A percentile compares a stretch with the other conserved stretches of the same genome.
These are phyloP conservation scores for Syndactyla subalaris DNA, from an alignment of 2,797 vertebrate species.

Conservation along the genomic window DNA sequence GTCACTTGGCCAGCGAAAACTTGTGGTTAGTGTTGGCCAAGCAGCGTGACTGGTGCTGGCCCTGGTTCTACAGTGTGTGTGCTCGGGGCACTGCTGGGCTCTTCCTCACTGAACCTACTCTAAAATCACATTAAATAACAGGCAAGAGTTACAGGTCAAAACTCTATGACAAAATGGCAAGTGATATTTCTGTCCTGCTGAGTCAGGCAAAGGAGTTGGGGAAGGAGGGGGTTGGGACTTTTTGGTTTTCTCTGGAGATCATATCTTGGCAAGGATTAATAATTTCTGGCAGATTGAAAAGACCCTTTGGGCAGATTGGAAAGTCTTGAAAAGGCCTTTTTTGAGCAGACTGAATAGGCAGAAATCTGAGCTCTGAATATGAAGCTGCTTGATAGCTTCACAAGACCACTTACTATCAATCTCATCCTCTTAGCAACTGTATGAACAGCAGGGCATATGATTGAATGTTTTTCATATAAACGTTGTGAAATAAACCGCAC, in stretches of 20 bases:
- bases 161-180: not conserved
- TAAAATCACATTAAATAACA: not conserved
- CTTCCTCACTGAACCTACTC: not conserved
- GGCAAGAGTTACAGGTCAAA: not conserved
- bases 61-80: not conserved
- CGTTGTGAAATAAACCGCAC: conserved; percentile 2
- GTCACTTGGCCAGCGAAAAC: not conserved
- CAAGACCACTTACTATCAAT: conserved; percentile 45
- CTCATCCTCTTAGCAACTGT: conserved; percentile 46
- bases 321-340: not conserved
- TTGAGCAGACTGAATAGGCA: not conserved
- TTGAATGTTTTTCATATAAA: conserved; percentile 48
- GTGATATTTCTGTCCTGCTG: conserved; percentile 18
- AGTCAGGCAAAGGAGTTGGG: not conserved
- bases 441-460: conserved; percentile 40
- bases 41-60: not conserved
- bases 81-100: not conserved
- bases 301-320: not conserved
- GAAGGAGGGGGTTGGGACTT: not conserved
- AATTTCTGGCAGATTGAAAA: conserved; percentile 24
- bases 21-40: not conserved
- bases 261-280: not conserved
- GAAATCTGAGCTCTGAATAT: conserved; percentile 17
- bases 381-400: conserved; percentile 21
- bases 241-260: not conserved